These are phyloP conservation scores for Mionectes macconnelli DNA, from an alignment of 2,113 vertebrate species.

Conservation along the genomic window DNA sequence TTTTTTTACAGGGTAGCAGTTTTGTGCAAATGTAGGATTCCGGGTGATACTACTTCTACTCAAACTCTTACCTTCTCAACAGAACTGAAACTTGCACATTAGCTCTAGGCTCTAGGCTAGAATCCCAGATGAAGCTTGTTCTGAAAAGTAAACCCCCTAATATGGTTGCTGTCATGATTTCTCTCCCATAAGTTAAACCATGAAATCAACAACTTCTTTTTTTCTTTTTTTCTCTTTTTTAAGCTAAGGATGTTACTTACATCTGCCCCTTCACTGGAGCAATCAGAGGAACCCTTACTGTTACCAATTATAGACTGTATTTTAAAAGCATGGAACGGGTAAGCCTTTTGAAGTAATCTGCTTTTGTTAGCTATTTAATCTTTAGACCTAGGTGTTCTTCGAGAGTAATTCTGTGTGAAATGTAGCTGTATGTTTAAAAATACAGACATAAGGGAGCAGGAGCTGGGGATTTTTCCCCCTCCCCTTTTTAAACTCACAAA, in stretches of 20 bases:
- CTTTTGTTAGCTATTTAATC: background rate
- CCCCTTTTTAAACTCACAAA: constrained; percentile 52
- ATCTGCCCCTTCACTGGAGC: constrained; percentile 95
- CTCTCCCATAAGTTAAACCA: background rate
- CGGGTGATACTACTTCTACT: background rate
- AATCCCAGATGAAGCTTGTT: background rate
- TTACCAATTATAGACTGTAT: constrained; percentile 95
- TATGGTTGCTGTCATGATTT: background rate
- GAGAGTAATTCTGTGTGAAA: background rate
- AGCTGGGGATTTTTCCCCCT: constrained; percentile 33
- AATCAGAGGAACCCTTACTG: constrained; percentile 87
- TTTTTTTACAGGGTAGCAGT: background rate
- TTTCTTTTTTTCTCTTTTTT: background rate
- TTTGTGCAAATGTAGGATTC: background rate
- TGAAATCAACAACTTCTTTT: background rate
- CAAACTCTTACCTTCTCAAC: background rate
- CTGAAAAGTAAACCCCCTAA: background rate
- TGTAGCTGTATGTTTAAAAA: background rate
- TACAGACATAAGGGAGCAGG: background rate
- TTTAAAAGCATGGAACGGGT: constrained; percentile 95
- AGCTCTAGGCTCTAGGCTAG: background rate
- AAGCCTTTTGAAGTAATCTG: constrained; percentile 58
- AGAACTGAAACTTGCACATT: background rate
- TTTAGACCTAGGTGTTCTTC: background rate
- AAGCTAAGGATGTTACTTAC: constrained; percentile 94